Evolutionary conservation across 1,140 invertebrate species (phyloP).

Genomic region (fruit fly (Drosophila melanogaster)): Release_6_plus_ISO1_MT NC_004354.4:1493001-1493500

Average conservation of each 20-base stretch:
- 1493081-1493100: conserved; percentile 92
- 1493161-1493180: conserved; percentile 94
- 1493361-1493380: too few species aligned
- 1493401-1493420: conserved; percentile 18
- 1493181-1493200: conserved; percentile 96
- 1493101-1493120: conserved; percentile 97
- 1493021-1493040: conserved; percentile 96
- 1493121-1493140: conserved; percentile 94
- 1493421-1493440: neutral
- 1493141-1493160: conserved; percentile 96
- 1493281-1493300: neutral
- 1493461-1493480: neutral
- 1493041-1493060: conserved; percentile 95
- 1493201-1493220: conserved; percentile 95
- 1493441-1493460: too few species aligned
- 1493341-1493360: too few species aligned
- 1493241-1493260: conserved; percentile 94
- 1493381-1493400: neutral
- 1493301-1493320: neutral
- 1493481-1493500: neutral
- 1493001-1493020: conserved; percentile 96
- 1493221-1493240: conserved; percentile 94
- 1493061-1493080: conserved; percentile 93
- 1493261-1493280: conserved; percentile 85
- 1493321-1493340: neutral